A percentile compares a stretch with the other conserved stretches of the same genome.
These are phyloP conservation scores for Mobula birostris DNA, from an alignment of 2,113 vertebrate species.

Conservation along the genomic window DNA sequence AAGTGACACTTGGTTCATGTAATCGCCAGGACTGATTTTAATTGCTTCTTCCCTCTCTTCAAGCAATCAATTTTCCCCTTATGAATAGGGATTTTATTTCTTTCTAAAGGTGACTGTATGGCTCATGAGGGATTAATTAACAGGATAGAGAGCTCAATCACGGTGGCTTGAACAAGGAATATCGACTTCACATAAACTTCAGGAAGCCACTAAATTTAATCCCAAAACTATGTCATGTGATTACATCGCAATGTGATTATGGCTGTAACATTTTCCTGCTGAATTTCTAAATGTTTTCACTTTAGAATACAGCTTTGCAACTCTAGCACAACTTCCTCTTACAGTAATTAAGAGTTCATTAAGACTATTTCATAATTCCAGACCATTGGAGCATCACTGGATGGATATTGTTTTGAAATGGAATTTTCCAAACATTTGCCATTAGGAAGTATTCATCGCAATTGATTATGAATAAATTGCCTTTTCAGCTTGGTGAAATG, in stretches of 20 bases:
- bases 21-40: too few relatives aligned
- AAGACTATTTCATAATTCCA: neutral
- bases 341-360: neutral
- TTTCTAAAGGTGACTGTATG: neutral
- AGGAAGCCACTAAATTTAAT: neutral
- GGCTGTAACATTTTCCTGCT: neutral
- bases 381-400: neutral
- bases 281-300: neutral
- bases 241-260: neutral
- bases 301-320: neutral
- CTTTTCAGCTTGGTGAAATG: neutral
- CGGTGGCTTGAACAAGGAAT: neutral
- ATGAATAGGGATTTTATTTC: neutral
- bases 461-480: neutral
- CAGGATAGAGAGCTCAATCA: neutral
- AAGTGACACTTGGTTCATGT: too few relatives aligned
- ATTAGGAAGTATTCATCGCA: neutral
- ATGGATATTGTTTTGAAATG: neutral
- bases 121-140: neutral
- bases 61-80: neutral
- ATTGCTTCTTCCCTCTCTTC: neutral
- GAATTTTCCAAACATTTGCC: neutral
- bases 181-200: neutral
- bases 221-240: neutral
- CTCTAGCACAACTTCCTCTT: neutral